Percentiles rank a stretch among this genome's conserved stretches.
Conservation (phyloP, 2,888 invertebrate genomes). For the Ectobius pallidus region DNA sequence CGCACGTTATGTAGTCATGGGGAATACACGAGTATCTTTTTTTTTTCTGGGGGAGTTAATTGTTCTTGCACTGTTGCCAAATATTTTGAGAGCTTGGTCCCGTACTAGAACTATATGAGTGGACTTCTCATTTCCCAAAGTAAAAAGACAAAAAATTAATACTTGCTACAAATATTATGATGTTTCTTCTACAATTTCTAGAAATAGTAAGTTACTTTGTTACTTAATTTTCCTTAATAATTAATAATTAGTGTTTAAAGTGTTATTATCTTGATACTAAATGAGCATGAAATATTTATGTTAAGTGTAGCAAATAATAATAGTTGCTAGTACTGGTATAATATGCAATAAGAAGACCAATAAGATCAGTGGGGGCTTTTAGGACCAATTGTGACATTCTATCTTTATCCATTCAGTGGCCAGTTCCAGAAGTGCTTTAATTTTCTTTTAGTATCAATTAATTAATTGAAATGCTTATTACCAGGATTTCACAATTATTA, state of each 20-base stretch:
- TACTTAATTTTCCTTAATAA: background rate
- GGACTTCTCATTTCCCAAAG: background rate
- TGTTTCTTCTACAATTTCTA: background rate
- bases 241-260: slow-evolving; percentile 8
- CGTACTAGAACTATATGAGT: slow-evolving; percentile 20
- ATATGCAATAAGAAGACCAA: background rate
- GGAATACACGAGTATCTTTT: background rate
- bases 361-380: background rate
- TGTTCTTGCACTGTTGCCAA: background rate
- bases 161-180: slow-evolving; percentile 2
- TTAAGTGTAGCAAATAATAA: slow-evolving; percentile 12
- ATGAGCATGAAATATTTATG: background rate
- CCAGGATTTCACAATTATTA: no score
- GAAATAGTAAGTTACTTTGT: background rate
- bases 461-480: no score
- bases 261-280: slow-evolving; percentile 6
- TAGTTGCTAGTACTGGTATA: slow-evolving; percentile 6
- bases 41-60: background rate
- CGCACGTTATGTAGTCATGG: background rate
- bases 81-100: slow-evolving; percentile 23
- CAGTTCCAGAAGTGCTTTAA: no score
- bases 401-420: no score
- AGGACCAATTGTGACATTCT: background rate
- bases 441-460: no score
- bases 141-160: slow-evolving; percentile 1